Base-by-base conservation (phyloP, 2,113 vertebrate species). In the Cephalopterus ornatus region DNA sequence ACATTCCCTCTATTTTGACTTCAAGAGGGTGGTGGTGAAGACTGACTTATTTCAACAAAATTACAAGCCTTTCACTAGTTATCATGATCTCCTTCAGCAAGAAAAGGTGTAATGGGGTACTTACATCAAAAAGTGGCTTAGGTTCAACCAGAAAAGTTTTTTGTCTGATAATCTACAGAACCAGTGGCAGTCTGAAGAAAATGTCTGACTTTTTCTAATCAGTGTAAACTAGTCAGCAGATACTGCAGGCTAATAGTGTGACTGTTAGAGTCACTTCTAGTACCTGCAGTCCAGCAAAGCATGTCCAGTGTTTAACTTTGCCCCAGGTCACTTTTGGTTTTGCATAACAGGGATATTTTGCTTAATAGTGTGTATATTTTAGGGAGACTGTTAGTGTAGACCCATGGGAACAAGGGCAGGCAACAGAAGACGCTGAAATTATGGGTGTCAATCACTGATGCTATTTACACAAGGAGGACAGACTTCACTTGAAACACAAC, bases 1-100 rank as follows among this genome's bases (percentile, higher is more conserved):
- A 92, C 95, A 95, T 71, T 91, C 24, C 55, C 47, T 41, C 30
- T 71, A 37, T 76, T 93, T 85, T 82, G 41, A 86, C 52, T 93
- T 89, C 28, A 53, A 50, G 47, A 75, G 16, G 41, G 12, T 79
- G 8, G 26, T 61, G 42, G 55, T 55, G 67, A 71, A 84, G 50
- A 37, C 16, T 39, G 12, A 15, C 41, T 23, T 26, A 47, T 75
- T 83, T 77, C 42, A 89, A 62, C 42, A 86, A 91, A 79, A 91
- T 50, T 67, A 23, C 30, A 70, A 83, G 28, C 12, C 55, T 84
- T 78, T 59, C 67, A 28, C 35, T 70, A 61, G 9, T 67, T 71
- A 26, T 46, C 75, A 41, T 49, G 65, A 37, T 19, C 32, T 56
- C 17, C 30, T 86, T 50, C 55, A 42, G 11, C 0, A 0, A 74